Evolutionary conservation across 2,888 invertebrate species (phyloP).

Genomic region (Clivina fossor): DNA sequence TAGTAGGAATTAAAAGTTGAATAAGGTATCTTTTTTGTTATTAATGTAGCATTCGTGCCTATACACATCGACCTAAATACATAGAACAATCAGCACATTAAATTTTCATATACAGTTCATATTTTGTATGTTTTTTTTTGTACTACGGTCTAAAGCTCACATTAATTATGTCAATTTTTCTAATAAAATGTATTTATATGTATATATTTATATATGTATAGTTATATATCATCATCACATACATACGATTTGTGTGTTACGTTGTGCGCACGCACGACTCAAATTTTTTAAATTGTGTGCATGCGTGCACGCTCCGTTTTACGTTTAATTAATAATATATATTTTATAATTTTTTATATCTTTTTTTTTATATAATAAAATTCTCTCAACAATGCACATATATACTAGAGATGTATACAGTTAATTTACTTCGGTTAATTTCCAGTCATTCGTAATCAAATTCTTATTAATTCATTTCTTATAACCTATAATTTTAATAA

Average conservation of each 20-base stretch:
- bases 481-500: too few species aligned
- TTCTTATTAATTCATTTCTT: too few species aligned
- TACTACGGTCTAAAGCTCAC: slow-evolving; percentile 34
- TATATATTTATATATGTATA: slow-evolving; percentile 33
- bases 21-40: slow-evolving; percentile 26
- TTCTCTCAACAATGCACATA: slow-evolving; percentile 31
- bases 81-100: slow-evolving; percentile 35
- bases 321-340: slow-evolving; percentile 23
- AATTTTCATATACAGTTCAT: slow-evolving; percentile 35
- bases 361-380: slow-evolving; percentile 20
- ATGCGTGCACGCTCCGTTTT: slow-evolving; percentile 3
- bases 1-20: too few species aligned
- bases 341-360: slow-evolving; percentile 25
- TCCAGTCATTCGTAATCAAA: too few species aligned
- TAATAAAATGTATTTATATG: slow-evolving; percentile 33
- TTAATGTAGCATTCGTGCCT: slow-evolving; percentile 34
- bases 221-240: slow-evolving; percentile 33
- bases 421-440: too few species aligned
- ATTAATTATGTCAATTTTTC: slow-evolving; percentile 33
- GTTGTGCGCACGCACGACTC: slow-evolving; percentile 1
- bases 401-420: too few species aligned
- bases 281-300: not conserved
- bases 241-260: slow-evolving; percentile 28
- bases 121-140: slow-evolving; percentile 26
- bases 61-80: slow-evolving; percentile 34